Evolutionary conservation across 2,888 invertebrate species (phyloP), one percentile per base, ranked within the genome.

Genomic region (Limnephilus auricula): DNA sequence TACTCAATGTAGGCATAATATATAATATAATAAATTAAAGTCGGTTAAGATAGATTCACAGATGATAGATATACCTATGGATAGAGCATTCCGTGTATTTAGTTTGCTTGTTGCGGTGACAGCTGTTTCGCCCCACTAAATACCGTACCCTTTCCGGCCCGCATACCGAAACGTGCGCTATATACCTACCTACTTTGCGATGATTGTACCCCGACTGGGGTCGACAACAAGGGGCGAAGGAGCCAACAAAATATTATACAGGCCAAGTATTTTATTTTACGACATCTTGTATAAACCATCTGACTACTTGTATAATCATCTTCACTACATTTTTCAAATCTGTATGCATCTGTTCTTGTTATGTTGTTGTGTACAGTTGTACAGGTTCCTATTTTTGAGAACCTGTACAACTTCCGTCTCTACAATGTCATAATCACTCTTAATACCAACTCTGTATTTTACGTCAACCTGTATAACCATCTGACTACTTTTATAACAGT

Each of bases 71-170:
- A 25, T 3, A n/a, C n/a, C n/a, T n/a, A 2, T 65, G 65, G 65
- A 25, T n/a, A 65, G 9, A 65, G 65, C n/a, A 65, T 65, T n/a
- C 65, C 65, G 25, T 65, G 65, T 65, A n/a, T 65, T 25, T 65
- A 6, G 65, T 65, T 65, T n/a, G 65, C 25, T 65, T 2, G 65
- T 82, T 34, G 82, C 82, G 82, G 34, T 82, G 34, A 82, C 82
- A 82, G 82, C 82, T 82, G 82, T 82, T 82, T 34, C 82, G 82
- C 82, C 82, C 82, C 31, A 34, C 82, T 37, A 37, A 32, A 34
- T 25, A 34, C 82, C 65, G 65, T 82, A 34, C 82, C 82, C 82
- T 82, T 65, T 82, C 82, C 82, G 65, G 82, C 82, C 82, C 34
- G 82, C 82, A n/a, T 65, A 65, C 65, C 65, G 65, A 65, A 65